Evolutionary conservation across 2,888 invertebrate genomes (phyloP), one percentile per base, ranked within the genome.

Genomic region (Liopterus haemorrhoidalis): DNA sequence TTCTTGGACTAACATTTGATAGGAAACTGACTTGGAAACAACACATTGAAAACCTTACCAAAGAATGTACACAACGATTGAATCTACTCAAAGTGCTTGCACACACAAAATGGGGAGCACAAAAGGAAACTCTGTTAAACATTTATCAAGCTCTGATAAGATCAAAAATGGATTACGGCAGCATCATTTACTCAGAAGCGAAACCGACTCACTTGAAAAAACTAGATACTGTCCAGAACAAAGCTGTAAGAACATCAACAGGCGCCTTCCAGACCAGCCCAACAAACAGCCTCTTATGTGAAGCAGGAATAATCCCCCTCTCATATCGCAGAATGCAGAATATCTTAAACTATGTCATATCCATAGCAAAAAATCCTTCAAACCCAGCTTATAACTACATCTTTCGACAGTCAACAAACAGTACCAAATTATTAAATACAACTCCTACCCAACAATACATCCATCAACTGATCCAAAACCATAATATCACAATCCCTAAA

Each of bases 111-210:
- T 54, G 54, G 49, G 50, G 49, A 20, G 49, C 49, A 2, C 35
- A 46, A n/a, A 14, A 32, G 37, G 25, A 42, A 3, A 30, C 36
- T 2, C 25, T 52, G 11, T 5, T 32, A 1, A 32, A 27, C 2
- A 21, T 42, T 0, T 53, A 53, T 15, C 38, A 32, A 25, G 31
- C 52, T 9, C 12, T 50, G 4, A 33, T 53, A 2, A 28, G 35
- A 15, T 31, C 50, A 5, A 54, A 51, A 45, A 6, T 57, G 1
- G 55, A 56, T 19, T 56, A 56, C 19, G 55, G 54, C 2, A 45
- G 51, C 2, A 43, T 50, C 25, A 18, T 53, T 18, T 57, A 55
- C 20, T 44, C 39, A 14, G 52, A 51, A 2, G 53, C 53, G 5
- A 40, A 31, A 22, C 5, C 28, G 12, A 14, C 8, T 5, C 25